phyloP scores from a whole-genome alignment of 2,797 vertebrate genomes.

The Poecilia velifera region DNA sequence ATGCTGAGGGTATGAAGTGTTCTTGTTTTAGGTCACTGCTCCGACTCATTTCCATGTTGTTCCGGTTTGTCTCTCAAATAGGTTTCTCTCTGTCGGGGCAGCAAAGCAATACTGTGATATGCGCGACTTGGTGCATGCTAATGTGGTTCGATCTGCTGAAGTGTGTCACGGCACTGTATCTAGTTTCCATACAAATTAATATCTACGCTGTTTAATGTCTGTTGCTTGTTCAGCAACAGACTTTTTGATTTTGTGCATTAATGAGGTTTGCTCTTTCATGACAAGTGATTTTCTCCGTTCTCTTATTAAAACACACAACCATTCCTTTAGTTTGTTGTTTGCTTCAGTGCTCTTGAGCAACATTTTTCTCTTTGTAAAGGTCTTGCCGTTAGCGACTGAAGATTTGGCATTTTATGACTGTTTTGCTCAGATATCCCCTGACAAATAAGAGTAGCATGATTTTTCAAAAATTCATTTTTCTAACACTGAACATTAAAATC shows the following conservation, averaged over 20 bases:
- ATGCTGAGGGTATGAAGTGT: neutral
- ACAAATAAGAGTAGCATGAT: neutral
- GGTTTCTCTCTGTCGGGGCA: constrained; percentile 31
- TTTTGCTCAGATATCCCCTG: neutral
- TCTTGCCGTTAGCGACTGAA: neutral
- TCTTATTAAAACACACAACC: constrained; percentile 12
- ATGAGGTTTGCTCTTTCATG: constrained; percentile 17
- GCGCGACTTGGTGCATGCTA: constrained; percentile 29
- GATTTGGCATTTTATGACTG: neutral
- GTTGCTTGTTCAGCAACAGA: constrained; percentile 21
- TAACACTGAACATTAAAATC: neutral
- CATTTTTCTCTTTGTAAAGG: neutral
- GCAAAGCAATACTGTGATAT: constrained; percentile 19
- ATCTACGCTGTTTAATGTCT: constrained; percentile 20
- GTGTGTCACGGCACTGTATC: constrained; percentile 15
- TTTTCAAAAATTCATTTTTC: neutral
- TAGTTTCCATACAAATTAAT: constrained; percentile 47
- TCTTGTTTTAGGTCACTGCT: constrained; percentile 37
- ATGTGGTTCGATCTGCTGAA: constrained; percentile 46
- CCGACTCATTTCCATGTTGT: constrained; percentile 26
- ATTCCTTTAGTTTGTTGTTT: constrained; percentile 8
- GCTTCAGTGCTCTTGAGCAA: neutral
- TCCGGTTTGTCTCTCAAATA: constrained; percentile 25
- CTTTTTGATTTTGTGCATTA: constrained; percentile 30
- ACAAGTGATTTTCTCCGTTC: constrained; percentile 21